These are phyloP conservation scores for Cheilosia vernalis DNA, from an alignment of 2,888 invertebrate genomes.

Conservation along the genomic window DNA sequence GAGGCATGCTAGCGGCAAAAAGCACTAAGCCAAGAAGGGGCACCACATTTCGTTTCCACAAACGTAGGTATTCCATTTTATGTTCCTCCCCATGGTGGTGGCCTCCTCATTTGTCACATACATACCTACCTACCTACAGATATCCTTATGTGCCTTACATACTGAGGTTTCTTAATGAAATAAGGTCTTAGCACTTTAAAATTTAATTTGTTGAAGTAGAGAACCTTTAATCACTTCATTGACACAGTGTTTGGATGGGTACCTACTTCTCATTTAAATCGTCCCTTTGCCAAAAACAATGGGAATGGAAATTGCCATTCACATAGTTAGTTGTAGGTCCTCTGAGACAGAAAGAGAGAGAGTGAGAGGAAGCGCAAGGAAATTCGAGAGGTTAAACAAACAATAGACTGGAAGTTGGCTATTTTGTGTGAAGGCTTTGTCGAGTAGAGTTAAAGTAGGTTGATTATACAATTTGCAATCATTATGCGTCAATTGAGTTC, in stretches of 20 bases:
- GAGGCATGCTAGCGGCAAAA: slow-evolving; percentile 13
- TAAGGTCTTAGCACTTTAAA: slow-evolving; percentile 35
- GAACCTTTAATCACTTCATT: slow-evolving; percentile 41
- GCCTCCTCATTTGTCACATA: not conserved
- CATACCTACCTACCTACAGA: too few relatives aligned
- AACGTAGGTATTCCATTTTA: slow-evolving; percentile 15
- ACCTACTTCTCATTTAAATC: slow-evolving; percentile 57
- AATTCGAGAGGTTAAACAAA: slow-evolving; percentile 37
- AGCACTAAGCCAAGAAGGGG: slow-evolving; percentile 14
- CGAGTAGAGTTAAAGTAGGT: slow-evolving; percentile 40
- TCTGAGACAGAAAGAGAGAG: not conserved
- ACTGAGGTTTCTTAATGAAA: slow-evolving; percentile 6
- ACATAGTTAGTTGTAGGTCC: slow-evolving; percentile 7
- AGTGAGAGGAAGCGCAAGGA: not conserved
- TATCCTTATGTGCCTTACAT: not conserved
- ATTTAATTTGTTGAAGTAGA: slow-evolving; percentile 33
- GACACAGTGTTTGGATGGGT: slow-evolving; percentile 13
- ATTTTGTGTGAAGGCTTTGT: slow-evolving; percentile 25
- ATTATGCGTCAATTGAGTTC: slow-evolving; percentile 72
- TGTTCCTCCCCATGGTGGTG: not conserved
- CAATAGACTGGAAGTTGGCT: slow-evolving; percentile 43
- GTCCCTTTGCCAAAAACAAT: slow-evolving; percentile 28
- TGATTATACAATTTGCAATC: slow-evolving; percentile 62
- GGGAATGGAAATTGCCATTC: slow-evolving; percentile 39
- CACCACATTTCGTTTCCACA: slow-evolving; percentile 4